Conservation (phyloP, 1,140 invertebrate species). For the Aphaenogaster rudis region DNA sequence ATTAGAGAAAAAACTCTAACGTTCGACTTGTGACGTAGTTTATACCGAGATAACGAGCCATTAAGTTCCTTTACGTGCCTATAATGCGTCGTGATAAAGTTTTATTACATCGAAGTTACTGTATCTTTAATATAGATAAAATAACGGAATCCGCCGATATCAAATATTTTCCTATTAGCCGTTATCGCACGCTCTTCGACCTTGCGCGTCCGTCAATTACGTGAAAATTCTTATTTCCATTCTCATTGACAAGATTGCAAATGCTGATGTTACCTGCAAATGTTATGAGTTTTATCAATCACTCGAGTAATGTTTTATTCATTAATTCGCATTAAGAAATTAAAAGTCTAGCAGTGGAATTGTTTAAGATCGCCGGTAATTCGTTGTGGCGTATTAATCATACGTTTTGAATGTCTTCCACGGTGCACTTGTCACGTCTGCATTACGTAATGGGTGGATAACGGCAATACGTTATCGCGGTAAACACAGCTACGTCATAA, state of each 20-base stretch:
- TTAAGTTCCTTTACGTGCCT: background rate
- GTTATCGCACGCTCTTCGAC: background rate
- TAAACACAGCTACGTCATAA: conserved; percentile 24
- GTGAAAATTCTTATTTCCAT: background rate
- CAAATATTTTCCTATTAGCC: conserved; percentile 40
- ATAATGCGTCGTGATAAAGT: background rate
- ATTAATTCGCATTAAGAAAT: conserved; percentile 4
- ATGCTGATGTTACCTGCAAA: background rate
- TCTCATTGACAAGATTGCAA: background rate
- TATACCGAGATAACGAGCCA: conserved; percentile 14
- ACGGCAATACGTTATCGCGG: background rate
- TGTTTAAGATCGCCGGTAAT: conserved; percentile 2
- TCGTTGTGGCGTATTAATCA: conserved; percentile 21
- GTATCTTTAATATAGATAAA: conserved; percentile 7
- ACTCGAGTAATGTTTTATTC: background rate
- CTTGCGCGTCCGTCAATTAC: background rate
- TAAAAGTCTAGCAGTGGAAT: background rate
- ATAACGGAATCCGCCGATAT: conserved; percentile 31
- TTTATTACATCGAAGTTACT: conserved; percentile 13
- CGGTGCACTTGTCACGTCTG: background rate
- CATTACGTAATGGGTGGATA: conserved; percentile 46
- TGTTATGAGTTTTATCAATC: background rate
- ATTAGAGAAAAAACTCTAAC: background rate
- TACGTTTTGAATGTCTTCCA: background rate
- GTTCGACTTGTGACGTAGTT: background rate